Evolutionary conservation across 2,797 vertebrate species (phyloP), one percentile per base, ranked within the genome.

Genomic region (Oreonectes daqikongensis): DNA sequence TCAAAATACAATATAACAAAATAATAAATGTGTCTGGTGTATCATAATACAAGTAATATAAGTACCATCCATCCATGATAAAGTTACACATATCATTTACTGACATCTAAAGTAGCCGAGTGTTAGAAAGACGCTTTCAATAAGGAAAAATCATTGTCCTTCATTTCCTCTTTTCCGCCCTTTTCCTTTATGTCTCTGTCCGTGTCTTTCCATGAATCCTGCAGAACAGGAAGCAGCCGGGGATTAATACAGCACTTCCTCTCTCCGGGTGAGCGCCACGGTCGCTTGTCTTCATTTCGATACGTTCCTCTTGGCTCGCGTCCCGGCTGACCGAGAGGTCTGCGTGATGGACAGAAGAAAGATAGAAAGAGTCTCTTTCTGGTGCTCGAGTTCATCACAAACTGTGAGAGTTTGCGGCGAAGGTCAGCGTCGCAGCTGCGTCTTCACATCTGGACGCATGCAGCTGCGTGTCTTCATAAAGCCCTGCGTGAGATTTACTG

Each of bases 61-160:
- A 92, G 95, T 97, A 96, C 95, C 94, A 88, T 42, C 40, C 40
- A 42, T 42, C 40, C 12, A 14, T 10, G 40, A 42, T 85, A 86
- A 84, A 53, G 63, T 71, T 81, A 80, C 69, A 77, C 9, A 22
- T 55, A 78, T 81, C 73, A 68, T 72, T 86, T 42, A 79, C 81
- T 24, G 61, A 52, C 68, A 80, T 46, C 74, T 53, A 60, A 73
- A 73, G 83, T 69, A 68, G 69, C 70, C 76, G 69, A 79, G 79
- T 84, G 81, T 60, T 38, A 52, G 50, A 71, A 57, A 74, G 78
- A 44, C 15, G 26, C 9, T 15, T 75, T 72, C 38, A 85, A 84
- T 79, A 79, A 88, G 55, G 53, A 64, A 52, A 77, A 85, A 83
- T 86, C 69, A 85, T 77, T 72, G 78, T 86, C 79, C 75, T 83